Evolutionary conservation across 2,888 invertebrate genomes (phyloP).

Genomic region (Bombylius discolor): DNA sequence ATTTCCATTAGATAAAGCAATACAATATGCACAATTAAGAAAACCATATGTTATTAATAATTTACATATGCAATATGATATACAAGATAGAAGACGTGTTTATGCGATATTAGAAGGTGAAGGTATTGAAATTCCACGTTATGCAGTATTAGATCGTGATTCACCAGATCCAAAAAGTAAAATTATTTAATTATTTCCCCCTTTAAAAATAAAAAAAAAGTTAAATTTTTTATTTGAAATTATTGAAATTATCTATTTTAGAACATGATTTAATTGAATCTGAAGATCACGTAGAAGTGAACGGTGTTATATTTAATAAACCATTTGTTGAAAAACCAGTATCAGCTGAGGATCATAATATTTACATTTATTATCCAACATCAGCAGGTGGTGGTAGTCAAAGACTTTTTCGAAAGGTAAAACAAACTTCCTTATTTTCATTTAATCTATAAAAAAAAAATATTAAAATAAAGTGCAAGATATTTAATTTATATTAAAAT

Average conservation of each 20-base stretch:
- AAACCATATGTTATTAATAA: slow-evolving; percentile 97
- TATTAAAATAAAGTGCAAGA: background rate
- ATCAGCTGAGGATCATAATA: slow-evolving; percentile 98
- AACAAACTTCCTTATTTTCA: background rate
- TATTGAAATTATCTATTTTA: slow-evolving; percentile 35
- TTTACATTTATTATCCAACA: slow-evolving; percentile 98
- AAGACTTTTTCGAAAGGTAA: slow-evolving; percentile 92
- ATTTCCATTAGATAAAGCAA: slow-evolving; percentile 95
- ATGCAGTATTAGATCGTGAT: slow-evolving; percentile 92
- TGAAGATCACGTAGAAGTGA: slow-evolving; percentile 95
- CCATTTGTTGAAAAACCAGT: slow-evolving; percentile 99
- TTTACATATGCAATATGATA: slow-evolving; percentile 95
- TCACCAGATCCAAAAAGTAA: slow-evolving; percentile 81
- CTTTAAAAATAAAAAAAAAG: too few relatives aligned
- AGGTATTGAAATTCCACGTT: slow-evolving; percentile 94
- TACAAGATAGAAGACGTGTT: slow-evolving; percentile 87
- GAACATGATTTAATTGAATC: slow-evolving; percentile 87
- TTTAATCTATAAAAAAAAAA: background rate
- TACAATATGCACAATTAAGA: slow-evolving; percentile 84
- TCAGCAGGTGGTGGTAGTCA: slow-evolving; percentile 98
- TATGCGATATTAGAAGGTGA: slow-evolving; percentile 87
- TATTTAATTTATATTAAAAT: background rate
- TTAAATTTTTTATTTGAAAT: too few relatives aligned
- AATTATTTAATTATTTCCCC: background rate
- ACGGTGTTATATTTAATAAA: slow-evolving; percentile 88